Percentiles rank a stretch among this genome's conserved stretches.
Evolutionary conservation across 2,888 invertebrate species (phyloP).

Genomic region (Scaptodrosophila latifasciaeformis): DNA sequence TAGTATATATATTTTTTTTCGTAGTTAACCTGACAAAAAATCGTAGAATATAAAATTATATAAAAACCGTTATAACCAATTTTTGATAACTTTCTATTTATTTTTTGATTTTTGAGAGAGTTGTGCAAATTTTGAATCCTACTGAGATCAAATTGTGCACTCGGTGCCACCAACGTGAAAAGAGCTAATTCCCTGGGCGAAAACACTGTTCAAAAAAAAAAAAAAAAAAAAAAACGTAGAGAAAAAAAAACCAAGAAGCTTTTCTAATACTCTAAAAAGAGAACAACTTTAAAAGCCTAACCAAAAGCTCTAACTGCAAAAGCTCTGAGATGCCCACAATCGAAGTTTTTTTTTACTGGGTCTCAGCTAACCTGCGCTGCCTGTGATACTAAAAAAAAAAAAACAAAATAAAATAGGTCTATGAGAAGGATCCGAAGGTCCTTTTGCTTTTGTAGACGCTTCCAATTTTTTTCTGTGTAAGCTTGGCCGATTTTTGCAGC

Average conservation of each 20-base stretch:
- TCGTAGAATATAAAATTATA: constrained; percentile 3
- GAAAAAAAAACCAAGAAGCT: constrained; percentile 26
- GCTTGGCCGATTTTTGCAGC: constrained; percentile 14
- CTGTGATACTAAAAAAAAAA: constrained; percentile 33
- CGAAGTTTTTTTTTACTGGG: background rate
- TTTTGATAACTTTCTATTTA: constrained; percentile 11
- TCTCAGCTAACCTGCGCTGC: constrained; percentile 33
- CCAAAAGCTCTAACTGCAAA: background rate
- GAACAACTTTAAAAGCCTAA: background rate
- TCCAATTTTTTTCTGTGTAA: too few species aligned
- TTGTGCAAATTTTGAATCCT: constrained; percentile 41
- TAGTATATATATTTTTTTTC: constrained; percentile 11
- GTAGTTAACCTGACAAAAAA: constrained; percentile 17
- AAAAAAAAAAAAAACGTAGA: constrained; percentile 10
- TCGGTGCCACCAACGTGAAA: constrained; percentile 1
- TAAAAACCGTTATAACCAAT: background rate
- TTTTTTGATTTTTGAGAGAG: constrained; percentile 39
- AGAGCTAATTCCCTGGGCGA: constrained; percentile 17
- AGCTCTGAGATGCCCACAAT: background rate
- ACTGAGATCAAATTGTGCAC: constrained; percentile 24
- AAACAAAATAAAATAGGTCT: constrained; percentile 5
- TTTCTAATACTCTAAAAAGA: background rate
- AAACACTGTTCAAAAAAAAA: constrained; percentile 9
- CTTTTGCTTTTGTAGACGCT: too few species aligned
- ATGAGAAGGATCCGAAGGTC: too few species aligned